phyloP scores from a whole-genome alignment of 2,888 invertebrate genomes.

The Amphipyra tragopoginis region DNA sequence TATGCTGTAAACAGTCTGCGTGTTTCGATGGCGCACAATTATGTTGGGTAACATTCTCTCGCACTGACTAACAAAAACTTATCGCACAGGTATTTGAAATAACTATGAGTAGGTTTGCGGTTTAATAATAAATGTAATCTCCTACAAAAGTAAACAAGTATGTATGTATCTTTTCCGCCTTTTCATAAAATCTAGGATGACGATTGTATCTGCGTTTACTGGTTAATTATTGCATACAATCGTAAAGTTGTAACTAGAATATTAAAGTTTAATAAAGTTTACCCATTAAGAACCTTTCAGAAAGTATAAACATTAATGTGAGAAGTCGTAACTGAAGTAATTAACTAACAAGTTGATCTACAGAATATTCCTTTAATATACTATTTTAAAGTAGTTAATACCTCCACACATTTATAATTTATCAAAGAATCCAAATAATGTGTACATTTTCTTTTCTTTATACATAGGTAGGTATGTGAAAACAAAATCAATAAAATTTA shows the following conservation, averaged over 20 bases:
- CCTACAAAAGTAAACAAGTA: background rate
- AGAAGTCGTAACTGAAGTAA: constrained; percentile 3
- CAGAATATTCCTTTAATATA: background rate
- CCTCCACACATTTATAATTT: too few relatives aligned
- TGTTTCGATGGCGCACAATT: background rate
- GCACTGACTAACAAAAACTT: constrained; percentile 28
- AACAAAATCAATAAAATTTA: too few relatives aligned
- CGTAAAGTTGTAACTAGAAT: background rate
- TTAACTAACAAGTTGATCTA: background rate
- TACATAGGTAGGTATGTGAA: too few relatives aligned
- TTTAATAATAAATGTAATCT: background rate
- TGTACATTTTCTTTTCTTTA: too few relatives aligned
- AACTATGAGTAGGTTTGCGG: background rate
- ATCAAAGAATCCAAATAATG: too few relatives aligned
- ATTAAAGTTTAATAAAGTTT: background rate
- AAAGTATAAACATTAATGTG: constrained; percentile 1
- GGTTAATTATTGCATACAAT: too few relatives aligned
- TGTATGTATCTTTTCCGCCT: too few relatives aligned
- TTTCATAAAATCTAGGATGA: too few relatives aligned
- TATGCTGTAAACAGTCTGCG: constrained; percentile 9
- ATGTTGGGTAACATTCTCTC: constrained; percentile 17
- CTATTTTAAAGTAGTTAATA: too few relatives aligned
- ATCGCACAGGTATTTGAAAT: constrained; percentile 19
- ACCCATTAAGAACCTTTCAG: constrained; percentile 8
- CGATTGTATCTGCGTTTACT: too few relatives aligned